Conservation (phyloP, 2,888 invertebrate genomes). For the Rhorus exstirpatorius region DNA sequence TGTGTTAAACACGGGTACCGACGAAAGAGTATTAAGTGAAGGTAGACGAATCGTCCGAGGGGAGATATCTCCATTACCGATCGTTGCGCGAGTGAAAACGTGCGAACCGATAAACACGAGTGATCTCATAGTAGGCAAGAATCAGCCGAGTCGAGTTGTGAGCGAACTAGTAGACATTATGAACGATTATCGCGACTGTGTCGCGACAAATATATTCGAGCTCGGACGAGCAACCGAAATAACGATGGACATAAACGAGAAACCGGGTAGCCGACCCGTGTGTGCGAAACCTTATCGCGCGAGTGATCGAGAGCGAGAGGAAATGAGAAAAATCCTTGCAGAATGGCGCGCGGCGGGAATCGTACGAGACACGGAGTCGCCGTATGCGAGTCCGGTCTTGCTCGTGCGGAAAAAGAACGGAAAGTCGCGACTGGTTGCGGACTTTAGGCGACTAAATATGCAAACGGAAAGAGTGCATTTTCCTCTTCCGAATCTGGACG, state of each 20-base stretch:
- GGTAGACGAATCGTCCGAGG: background rate
- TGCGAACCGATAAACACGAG: background rate
- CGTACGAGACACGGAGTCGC: conserved; percentile 43
- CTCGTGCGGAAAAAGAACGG: conserved; percentile 60
- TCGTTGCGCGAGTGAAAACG: too few species aligned
- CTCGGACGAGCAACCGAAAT: conserved; percentile 4
- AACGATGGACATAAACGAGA: conserved; percentile 25
- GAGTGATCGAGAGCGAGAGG: conserved; percentile 21
- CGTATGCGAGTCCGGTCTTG: conserved; percentile 65
- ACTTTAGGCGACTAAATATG: conserved; percentile 44
- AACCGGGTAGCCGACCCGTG: conserved; percentile 14
- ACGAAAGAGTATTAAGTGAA: too few species aligned
- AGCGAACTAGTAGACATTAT: background rate
- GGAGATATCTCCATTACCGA: background rate
- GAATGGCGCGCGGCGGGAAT: conserved; percentile 50
- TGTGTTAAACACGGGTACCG: too few species aligned
- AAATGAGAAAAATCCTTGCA: conserved; percentile 36
- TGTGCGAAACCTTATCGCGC: conserved; percentile 36
- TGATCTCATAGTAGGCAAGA: background rate
- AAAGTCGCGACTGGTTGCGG: conserved; percentile 53
- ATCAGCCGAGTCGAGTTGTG: background rate
- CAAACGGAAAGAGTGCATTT: conserved; percentile 16
- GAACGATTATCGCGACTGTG: conserved; percentile 40
- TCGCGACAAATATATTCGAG: conserved; percentile 33
- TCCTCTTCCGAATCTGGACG: too few species aligned